Percentiles rank a stretch among this genome's conserved stretches.
Evolutionary conservation across 1,140 invertebrate genomes (phyloP).

Genomic region (Nasonia longicornis): DNA sequence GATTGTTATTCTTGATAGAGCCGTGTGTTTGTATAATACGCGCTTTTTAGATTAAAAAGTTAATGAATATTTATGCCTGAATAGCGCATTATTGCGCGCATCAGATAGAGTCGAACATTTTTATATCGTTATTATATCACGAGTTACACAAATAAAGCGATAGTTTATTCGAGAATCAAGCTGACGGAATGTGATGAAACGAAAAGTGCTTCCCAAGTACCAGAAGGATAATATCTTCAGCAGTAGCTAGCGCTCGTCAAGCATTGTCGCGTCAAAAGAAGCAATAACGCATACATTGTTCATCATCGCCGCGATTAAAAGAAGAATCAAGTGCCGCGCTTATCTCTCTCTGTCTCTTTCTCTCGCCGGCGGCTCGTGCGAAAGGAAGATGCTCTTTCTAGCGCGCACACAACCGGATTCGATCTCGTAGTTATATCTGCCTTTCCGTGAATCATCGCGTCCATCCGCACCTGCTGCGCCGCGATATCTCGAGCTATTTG

Average conservation of each 20-base stretch:
- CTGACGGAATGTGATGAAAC: too few relatives aligned
- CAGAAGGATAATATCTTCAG: too few relatives aligned
- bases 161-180: background rate
- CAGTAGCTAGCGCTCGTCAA: too few relatives aligned
- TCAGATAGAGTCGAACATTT: background rate
- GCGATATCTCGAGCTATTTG: conserved; percentile 47
- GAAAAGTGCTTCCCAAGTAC: too few relatives aligned
- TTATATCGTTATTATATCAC: background rate
- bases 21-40: background rate
- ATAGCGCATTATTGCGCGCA: background rate
- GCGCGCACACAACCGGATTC: conserved; percentile 56
- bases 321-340: conserved; percentile 21
- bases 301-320: conserved; percentile 23
- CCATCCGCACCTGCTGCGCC: conserved; percentile 50
- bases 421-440: conserved; percentile 41
- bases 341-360: background rate
- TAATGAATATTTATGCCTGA: background rate
- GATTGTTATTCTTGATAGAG: background rate
- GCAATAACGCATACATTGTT: background rate
- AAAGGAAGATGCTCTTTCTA: background rate
- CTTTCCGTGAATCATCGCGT: conserved; percentile 55
- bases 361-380: conserved; percentile 32
- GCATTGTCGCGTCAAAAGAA: background rate
- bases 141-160: background rate
- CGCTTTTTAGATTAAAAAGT: background rate